Percentiles rank a stretch among this genome's conserved stretches.
Evolutionary conservation across 2,113 vertebrate species (phyloP).

Genomic region (Tachysurus vachellii): DNA sequence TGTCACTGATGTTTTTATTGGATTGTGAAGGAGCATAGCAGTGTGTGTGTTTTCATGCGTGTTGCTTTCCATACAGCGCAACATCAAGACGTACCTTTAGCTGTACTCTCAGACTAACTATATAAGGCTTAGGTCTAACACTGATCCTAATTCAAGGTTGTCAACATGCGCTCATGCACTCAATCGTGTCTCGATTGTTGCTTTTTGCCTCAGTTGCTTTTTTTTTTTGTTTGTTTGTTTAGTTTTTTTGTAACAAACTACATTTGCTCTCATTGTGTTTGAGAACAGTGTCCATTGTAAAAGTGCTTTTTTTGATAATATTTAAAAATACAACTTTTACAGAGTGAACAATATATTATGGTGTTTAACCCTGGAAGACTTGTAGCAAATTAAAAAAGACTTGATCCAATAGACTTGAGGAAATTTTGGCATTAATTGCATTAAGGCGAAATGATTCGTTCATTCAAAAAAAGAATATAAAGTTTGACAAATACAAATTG

Average conservation of each 20-base stretch:
- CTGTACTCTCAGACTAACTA: background rate
- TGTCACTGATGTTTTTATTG: slow-evolving; percentile 54
- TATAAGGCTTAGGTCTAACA: background rate
- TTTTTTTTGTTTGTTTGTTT: no score
- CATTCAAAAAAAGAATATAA: no score
- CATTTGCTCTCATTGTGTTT: background rate
- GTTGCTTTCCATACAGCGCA: slow-evolving; percentile 1
- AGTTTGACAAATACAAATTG: no score
- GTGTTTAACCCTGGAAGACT: background rate
- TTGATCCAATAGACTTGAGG: no score
- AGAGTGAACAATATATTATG: background rate
- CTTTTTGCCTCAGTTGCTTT: background rate
- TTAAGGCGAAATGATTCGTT: no score
- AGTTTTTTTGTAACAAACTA: background rate
- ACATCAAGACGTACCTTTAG: background rate
- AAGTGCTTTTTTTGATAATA: background rate
- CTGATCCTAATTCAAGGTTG: background rate
- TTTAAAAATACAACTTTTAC: background rate
- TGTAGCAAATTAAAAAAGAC: background rate
- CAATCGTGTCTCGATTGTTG: no score
- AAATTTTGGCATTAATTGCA: background rate
- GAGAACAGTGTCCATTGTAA: background rate
- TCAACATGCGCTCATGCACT: background rate
- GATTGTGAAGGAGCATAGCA: slow-evolving; percentile 50
- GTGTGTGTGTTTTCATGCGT: background rate